phyloP scores from a whole-genome alignment of 2,113 vertebrate species.

The Puma concolor region DNA sequence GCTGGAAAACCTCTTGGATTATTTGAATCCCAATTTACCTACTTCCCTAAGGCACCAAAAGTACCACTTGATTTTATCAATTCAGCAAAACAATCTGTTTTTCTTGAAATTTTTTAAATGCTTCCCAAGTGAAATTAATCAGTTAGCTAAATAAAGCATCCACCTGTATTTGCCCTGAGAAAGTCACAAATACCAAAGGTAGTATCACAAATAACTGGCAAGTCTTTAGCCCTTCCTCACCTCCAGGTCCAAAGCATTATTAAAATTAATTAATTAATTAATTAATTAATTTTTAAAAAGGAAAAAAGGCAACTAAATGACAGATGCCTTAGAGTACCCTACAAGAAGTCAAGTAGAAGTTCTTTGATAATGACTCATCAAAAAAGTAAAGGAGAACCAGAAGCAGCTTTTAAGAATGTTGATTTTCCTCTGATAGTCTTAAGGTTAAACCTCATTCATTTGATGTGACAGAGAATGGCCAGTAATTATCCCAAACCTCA shows the following conservation, averaged over 20 bases:
- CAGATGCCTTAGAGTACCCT: background rate
- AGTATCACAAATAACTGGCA: background rate
- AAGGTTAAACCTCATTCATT: conserved; percentile 45
- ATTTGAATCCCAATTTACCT: background rate
- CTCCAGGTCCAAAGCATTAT: background rate
- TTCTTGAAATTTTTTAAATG: background rate
- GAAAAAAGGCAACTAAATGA: background rate
- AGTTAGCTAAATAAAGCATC: background rate
- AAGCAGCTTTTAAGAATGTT: background rate
- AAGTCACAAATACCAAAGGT: background rate
- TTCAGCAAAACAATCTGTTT: background rate
- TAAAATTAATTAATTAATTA: background rate
- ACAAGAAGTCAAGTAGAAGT: background rate
- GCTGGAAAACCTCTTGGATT: background rate
- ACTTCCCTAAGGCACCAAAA: background rate
- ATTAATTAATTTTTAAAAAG: background rate
- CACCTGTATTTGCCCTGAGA: background rate
- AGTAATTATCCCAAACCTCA: conserved; percentile 21
- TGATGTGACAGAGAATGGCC: conserved; percentile 10
- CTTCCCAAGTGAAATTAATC: background rate
- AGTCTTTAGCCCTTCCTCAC: background rate
- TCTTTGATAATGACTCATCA: background rate
- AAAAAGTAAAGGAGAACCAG: background rate
- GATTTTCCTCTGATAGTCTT: conserved; percentile 9
- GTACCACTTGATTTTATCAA: background rate